Evolutionary conservation across 2,113 vertebrate genomes (phyloP).

Genomic region (Anhinga rufa): DNA sequence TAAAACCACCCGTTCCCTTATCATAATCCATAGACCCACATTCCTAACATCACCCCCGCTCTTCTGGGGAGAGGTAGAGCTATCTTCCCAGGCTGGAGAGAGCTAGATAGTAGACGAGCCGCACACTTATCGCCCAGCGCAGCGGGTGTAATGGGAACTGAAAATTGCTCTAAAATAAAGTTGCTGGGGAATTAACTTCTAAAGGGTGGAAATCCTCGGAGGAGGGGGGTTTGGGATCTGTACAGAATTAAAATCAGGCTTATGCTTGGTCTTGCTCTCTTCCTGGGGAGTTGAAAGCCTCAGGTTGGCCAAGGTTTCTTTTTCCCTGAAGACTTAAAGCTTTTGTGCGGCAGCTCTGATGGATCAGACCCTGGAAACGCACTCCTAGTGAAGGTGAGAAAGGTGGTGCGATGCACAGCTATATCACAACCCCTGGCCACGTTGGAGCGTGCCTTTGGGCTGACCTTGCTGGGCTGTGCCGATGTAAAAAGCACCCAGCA

Average conservation of each 20-base stretch:
- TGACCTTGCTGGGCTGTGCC: neutral
- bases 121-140: neutral
- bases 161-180: constrained; percentile 69
- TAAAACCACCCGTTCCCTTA: constrained; percentile 49
- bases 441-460: neutral
- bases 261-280: neutral
- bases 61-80: constrained; percentile 33
- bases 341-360: neutral
- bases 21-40: constrained; percentile 50
- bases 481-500: neutral
- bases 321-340: neutral
- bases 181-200: constrained; percentile 69
- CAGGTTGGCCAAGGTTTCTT: neutral
- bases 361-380: neutral
- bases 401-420: rapidly evolving
- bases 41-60: constrained; percentile 19
- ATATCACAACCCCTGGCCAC: rapidly evolving
- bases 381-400: neutral
- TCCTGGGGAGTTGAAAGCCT: neutral
- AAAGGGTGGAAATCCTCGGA: neutral
- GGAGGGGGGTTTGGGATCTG: neutral
- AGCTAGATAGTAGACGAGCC: constrained; percentile 27
- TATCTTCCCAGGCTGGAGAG: constrained; percentile 35
- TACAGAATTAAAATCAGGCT: neutral
- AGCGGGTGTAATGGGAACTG: constrained; percentile 55